Conservation (phyloP, 2,888 invertebrate genomes). For the Torymus texanus region DNA sequence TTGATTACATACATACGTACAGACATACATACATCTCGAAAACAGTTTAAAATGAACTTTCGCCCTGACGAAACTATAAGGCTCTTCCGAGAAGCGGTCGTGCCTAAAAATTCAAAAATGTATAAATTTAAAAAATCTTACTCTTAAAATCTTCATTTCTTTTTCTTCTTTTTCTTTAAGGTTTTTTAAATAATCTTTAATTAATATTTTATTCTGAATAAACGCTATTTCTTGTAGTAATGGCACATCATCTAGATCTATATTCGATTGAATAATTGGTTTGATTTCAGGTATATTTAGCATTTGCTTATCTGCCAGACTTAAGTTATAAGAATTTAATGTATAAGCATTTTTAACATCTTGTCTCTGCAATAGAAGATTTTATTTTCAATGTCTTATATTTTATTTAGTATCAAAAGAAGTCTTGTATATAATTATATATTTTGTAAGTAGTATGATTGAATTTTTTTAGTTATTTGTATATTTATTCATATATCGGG, state of each 20-base stretch:
- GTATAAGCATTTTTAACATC: slow-evolving; percentile 10
- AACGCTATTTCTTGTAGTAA: slow-evolving; percentile 69
- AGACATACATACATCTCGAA: no score
- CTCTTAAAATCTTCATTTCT: slow-evolving; percentile 70
- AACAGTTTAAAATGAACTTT: no score
- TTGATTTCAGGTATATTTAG: background rate
- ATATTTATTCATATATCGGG: background rate
- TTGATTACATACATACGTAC: no score
- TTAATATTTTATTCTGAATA: slow-evolving; percentile 66
- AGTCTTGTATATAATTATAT: slow-evolving; percentile 2
- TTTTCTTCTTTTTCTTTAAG: slow-evolving; percentile 66
- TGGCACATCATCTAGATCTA: slow-evolving; percentile 20
- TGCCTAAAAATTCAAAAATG: no score
- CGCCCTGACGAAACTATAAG: no score
- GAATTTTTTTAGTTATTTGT: slow-evolving; percentile 4
- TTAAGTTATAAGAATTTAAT: slow-evolving; percentile 33
- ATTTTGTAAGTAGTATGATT: background rate
- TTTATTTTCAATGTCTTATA: background rate
- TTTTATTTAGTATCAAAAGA: background rate
- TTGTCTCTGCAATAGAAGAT: slow-evolving; percentile 11
- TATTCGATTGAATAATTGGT: background rate
- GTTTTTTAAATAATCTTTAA: slow-evolving; percentile 65
- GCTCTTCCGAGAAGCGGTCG: no score
- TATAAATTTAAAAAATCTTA: slow-evolving; percentile 38
- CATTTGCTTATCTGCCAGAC: slow-evolving; percentile 39